Evolutionary conservation across 2,113 vertebrate genomes (phyloP), one percentile per base, ranked within the genome.

Genomic region (Enhydra lutris): DNA sequence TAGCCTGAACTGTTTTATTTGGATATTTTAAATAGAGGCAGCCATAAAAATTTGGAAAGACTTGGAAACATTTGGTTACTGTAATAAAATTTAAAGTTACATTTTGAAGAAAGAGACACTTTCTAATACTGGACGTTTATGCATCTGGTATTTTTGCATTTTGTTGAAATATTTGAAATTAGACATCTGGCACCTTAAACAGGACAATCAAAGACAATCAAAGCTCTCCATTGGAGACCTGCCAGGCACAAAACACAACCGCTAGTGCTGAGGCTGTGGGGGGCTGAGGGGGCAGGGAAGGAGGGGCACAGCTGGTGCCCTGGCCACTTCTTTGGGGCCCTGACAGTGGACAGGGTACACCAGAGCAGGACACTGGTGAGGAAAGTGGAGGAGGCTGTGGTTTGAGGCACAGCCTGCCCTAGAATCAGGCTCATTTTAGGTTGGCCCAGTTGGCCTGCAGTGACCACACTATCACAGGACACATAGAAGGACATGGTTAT

Each of bases 161-260:
- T 91, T 79, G 34, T 93, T 85, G 86, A 47, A 86, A n/a, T 92
- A 73, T 89, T 96, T 94, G 24, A 67, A 76, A 55, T 94, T 26
- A 71, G 78, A 86, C 52, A 81, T 57, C 59, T 82, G 71, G 73
- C 17, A 69, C n/a, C 20, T 89, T 69, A 63, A 63, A 57, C 4
- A 24, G 47, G 39, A 36, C 73, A 85, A 76, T 93, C 26, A 76
- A 21, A 91, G 71, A 74, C 17, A 73, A 63, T 73, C 7, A 47
- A 69, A 42, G 45, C 36, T 96, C 7, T 59, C 71, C 39, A 1
- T 78, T 55, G 7, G 39, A 61, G 73, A 82, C 85, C 61, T 78
- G 23, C 85, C 24, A 73, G 39, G 50, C 7, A 55, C 12, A 67
- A 67, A 73, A 31, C 45, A 92, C 29, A 45, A 12, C 45, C 31